These are phyloP conservation scores for Magallana gigas DNA, from an alignment of 1,140 invertebrate species.

Conservation along the genomic window DNA sequence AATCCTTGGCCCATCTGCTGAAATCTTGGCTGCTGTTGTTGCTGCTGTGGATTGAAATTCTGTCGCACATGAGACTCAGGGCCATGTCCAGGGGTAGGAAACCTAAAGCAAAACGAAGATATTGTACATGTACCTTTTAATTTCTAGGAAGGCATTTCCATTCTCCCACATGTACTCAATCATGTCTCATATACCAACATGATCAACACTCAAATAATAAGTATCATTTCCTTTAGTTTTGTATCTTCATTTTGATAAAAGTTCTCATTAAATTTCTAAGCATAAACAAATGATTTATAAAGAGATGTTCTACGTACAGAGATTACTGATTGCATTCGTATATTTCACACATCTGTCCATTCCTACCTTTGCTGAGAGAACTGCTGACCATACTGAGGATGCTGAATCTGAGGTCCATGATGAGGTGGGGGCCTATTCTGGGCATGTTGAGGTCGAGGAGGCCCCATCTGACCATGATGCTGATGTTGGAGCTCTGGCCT, in stretches of 20 bases:
- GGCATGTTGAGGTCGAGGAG: neutral
- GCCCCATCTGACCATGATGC: neutral
- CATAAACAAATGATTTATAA: no score
- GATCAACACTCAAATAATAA: no score
- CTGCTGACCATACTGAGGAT: slow-evolving; percentile 15
- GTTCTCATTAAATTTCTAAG: no score
- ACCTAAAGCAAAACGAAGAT: neutral
- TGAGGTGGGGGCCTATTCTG: neutral
- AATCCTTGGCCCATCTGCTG: neutral
- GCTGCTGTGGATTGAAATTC: neutral
- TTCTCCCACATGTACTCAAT: no score
- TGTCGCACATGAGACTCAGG: neutral
- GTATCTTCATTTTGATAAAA: no score
- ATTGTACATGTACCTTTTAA: no score
- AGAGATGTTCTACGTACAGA: no score
- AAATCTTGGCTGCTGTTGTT: slow-evolving; percentile 9
- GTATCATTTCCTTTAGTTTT: no score
- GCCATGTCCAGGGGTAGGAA: neutral
- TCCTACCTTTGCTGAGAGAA: neutral
- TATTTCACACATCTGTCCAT: neutral
- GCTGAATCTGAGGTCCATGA: neutral
- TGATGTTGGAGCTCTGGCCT: neutral
- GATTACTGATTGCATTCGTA: no score
- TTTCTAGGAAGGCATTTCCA: no score
- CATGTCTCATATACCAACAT: no score